Percentiles rank a stretch among this genome's conserved stretches.
Conservation (phyloP, 2,113 vertebrate species). For the Nycticebus coucang region DNA sequence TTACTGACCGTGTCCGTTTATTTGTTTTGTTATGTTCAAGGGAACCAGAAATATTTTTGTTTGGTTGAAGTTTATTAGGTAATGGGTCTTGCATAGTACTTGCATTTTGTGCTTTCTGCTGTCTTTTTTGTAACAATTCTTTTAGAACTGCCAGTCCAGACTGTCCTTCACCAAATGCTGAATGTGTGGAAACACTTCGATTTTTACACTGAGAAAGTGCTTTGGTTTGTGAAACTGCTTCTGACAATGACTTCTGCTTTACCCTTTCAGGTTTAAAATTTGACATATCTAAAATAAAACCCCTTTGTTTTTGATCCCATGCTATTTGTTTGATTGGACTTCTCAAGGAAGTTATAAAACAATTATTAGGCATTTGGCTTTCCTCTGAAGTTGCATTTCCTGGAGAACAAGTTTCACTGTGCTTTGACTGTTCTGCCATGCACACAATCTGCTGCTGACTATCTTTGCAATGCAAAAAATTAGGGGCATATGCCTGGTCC, state of each 20-base stretch:
- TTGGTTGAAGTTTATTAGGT: slow-evolving; percentile 80
- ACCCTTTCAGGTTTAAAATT: slow-evolving; percentile 84
- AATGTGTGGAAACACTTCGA: slow-evolving; percentile 83
- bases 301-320: slow-evolving; percentile 87
- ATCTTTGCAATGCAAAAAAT: slow-evolving; percentile 86
- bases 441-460: slow-evolving; percentile 83
- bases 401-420: slow-evolving; percentile 82
- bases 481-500: slow-evolving; percentile 80
- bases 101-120: slow-evolving; percentile 88
- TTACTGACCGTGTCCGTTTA: slow-evolving; percentile 85
- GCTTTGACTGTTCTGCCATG: slow-evolving; percentile 83
- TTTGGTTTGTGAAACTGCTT: slow-evolving; percentile 84
- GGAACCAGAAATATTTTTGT: slow-evolving; percentile 78
- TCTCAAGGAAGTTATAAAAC: slow-evolving; percentile 85
- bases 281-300: slow-evolving; percentile 86
- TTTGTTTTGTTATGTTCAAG: slow-evolving; percentile 84
- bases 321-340: slow-evolving; percentile 86
- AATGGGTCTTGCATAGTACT: slow-evolving; percentile 74
- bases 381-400: slow-evolving; percentile 82
- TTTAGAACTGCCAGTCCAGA: slow-evolving; percentile 95
- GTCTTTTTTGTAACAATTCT: slow-evolving; percentile 95
- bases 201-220: slow-evolving; percentile 84
- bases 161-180: slow-evolving; percentile 87
- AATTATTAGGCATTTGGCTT: slow-evolving; percentile 83
- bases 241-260: slow-evolving; percentile 83